phyloP scores from a whole-genome alignment of 2,113 vertebrate genomes.

The Sphaerodactylus townsendi region DNA sequence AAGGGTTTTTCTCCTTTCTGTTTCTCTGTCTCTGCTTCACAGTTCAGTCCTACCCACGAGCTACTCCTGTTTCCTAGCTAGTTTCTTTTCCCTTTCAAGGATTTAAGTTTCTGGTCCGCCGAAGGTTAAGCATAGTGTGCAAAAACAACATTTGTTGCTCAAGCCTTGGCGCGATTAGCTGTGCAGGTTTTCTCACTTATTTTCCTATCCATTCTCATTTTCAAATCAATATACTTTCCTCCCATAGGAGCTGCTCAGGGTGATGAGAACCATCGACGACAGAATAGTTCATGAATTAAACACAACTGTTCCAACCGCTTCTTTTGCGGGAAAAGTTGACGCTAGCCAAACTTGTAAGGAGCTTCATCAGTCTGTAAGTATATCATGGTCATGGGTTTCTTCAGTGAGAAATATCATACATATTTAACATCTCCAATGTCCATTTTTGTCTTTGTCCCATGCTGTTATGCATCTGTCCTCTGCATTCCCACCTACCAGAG shows the following conservation, averaged over 20 bases:
- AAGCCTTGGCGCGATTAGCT: background rate
- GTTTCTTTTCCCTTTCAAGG: background rate
- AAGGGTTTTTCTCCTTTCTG: too few relatives aligned
- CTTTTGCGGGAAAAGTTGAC: conserved; percentile 92
- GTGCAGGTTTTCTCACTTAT: background rate
- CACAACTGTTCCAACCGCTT: conserved; percentile 93
- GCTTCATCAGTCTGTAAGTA: conserved; percentile 92
- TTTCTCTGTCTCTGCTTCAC: background rate
- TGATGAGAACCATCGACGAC: conserved; percentile 95
- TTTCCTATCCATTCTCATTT: conserved; percentile 20
- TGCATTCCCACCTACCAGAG: background rate
- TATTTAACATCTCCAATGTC: background rate
- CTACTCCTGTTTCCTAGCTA: background rate
- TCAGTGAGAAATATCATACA: too few relatives aligned
- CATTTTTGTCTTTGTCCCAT: background rate
- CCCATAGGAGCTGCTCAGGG: conserved; percentile 88
- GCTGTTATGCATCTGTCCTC: background rate
- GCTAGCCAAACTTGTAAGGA: conserved; percentile 92
- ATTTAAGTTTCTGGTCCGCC: background rate
- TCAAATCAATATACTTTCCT: conserved; percentile 22
- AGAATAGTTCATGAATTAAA: conserved; percentile 95
- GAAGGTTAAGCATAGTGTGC: background rate
- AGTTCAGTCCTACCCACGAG: background rate
- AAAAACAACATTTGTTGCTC: conserved; percentile 14
- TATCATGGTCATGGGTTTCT: background rate